Conservation (phyloP, 2,113 vertebrate genomes). For the Thalassarche chlororhynchos region DNA sequence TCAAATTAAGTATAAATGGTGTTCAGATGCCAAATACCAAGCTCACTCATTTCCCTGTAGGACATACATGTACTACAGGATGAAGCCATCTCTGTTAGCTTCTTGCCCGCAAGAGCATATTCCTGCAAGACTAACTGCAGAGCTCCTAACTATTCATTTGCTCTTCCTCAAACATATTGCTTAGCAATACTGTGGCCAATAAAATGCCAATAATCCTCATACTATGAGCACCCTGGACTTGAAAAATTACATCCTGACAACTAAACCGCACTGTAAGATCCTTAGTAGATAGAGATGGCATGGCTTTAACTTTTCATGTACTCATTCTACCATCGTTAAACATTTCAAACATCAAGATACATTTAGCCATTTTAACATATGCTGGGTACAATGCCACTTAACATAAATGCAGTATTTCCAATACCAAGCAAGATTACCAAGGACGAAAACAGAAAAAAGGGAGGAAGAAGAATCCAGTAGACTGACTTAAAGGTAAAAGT, state of each 20-base stretch:
- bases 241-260: background rate
- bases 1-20: background rate
- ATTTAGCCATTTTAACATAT: background rate
- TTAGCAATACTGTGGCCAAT: background rate
- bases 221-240: background rate
- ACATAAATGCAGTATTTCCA: background rate
- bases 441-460: background rate
- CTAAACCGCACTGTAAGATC: background rate
- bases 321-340: background rate
- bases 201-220: background rate
- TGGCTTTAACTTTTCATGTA: background rate
- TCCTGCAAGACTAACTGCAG: background rate
- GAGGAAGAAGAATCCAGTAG: background rate
- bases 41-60: background rate
- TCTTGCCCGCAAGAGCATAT: background rate
- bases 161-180: background rate
- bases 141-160: background rate
- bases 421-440: background rate
- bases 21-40: background rate
- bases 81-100: background rate
- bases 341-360: background rate
- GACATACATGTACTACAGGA: background rate
- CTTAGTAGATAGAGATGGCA: background rate
- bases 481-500: background rate
- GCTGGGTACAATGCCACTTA: background rate